Base-by-base conservation (phyloP, 2,888 invertebrate species). In the Mesorhabditis sp. region DNA sequence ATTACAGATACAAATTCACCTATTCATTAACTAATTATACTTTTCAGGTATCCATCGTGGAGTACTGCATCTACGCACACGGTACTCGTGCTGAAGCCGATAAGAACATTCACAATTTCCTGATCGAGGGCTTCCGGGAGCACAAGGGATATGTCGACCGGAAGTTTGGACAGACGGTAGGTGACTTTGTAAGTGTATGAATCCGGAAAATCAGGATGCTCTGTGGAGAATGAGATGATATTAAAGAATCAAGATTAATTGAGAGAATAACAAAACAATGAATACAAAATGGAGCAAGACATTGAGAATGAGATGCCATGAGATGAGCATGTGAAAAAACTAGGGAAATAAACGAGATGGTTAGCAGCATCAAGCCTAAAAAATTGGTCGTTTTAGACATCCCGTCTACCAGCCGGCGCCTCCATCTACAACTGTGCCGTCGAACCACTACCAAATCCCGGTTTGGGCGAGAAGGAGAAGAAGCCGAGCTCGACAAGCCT, bases 41-140 rank as follows among this genome's bases (percentile, higher is more conserved):
- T 28, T 67, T 72, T 61, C 43, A 74, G 71, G 75, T 82, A 4
- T 75, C 80, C 41, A 80, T 83, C 43, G 72, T 83, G 6, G 83
- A 83, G 70, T 80, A 78, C 72, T 78, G 82, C 65, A 73, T 83
- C 64, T 82, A 73, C 67, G 78, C 78, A 10, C 82, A 83, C 70
- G 74, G 78, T 2, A 71, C 63, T 50, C 70, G 68, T 4, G 10
- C 68, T 13, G 45, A 67, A 63, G 10, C 66, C 42, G n/a, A 58
- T 65, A 64, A 72, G 70, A 62, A 63, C 4, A 75, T 83, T 62
- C 82, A 83, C 75, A 75, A 75, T 1, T 70, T 72, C 42, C 66
- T 82, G 65, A 75, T 81, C 41, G 77, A 79, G 42, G 72, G 74
- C 3, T 82, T 80, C 67, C 65, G 69, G 43, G 73, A 72, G 45